These are phyloP conservation scores for Acanthopleura granulata DNA, from an alignment of 2,888 invertebrate species.

Conservation along the genomic window DNA sequence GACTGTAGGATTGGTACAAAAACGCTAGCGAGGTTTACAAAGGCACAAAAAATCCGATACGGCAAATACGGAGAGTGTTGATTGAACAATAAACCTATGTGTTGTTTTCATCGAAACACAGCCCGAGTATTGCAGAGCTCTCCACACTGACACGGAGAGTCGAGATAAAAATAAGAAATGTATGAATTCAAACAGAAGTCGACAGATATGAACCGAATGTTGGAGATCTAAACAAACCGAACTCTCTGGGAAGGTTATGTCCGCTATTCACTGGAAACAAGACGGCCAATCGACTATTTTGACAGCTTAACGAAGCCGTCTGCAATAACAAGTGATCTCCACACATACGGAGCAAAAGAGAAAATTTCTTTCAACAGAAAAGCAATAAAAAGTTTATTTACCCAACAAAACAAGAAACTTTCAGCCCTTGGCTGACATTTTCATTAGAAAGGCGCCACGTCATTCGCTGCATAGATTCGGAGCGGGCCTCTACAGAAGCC, in stretches of 20 bases:
- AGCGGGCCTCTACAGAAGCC: no score
- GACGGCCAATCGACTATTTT: background rate
- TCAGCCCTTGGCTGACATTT: background rate
- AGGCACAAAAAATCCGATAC: no score
- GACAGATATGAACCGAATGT: no score
- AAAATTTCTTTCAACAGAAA: background rate
- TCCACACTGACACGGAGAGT: background rate
- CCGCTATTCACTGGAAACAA: background rate
- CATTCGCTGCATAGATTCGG: no score
- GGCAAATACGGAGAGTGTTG: no score
- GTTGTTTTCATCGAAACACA: no score
- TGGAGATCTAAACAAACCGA: slow-evolving; percentile 6
- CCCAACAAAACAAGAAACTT: background rate
- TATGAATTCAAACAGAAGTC: background rate
- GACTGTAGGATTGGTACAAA: no score
- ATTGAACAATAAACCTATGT: no score
- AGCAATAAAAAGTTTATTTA: slow-evolving; percentile 9
- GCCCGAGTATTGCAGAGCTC: no score
- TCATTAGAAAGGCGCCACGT: background rate
- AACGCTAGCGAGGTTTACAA: no score
- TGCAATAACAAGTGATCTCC: slow-evolving; percentile 1
- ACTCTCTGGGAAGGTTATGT: background rate
- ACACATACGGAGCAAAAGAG: background rate
- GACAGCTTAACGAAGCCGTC: background rate
- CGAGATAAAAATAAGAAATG: background rate